These are phyloP conservation scores for Leuciscus waleckii DNA, from an alignment of 2,797 vertebrate genomes.

Conservation along the genomic window DNA sequence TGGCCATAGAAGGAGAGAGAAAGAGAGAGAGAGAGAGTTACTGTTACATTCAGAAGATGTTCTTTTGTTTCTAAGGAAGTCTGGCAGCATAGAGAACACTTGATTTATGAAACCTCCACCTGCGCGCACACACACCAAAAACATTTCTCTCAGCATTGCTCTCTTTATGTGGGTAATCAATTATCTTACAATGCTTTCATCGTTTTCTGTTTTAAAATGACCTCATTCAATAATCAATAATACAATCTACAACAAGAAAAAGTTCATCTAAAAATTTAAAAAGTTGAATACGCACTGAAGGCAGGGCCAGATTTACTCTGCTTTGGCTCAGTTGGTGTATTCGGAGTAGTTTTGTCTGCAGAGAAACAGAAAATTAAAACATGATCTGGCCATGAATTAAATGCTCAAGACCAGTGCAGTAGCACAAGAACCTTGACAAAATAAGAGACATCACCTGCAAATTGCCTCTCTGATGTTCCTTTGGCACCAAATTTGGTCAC, in stretches of 20 bases:
- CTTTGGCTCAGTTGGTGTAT: constrained; percentile 82
- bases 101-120: neutral
- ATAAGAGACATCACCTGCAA: constrained; percentile 79
- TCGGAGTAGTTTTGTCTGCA: constrained; percentile 82
- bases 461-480: constrained; percentile 90
- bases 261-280: neutral
- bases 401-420: neutral
- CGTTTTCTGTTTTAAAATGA: neutral
- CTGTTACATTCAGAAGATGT: neutral
- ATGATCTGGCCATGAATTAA: neutral
- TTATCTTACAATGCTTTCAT: neutral
- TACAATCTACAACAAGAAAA: neutral
- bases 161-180: neutral
- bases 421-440: neutral
- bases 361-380: constrained; percentile 68
- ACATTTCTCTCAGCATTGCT: neutral
- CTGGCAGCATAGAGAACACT: neutral
- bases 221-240: neutral
- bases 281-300: constrained; percentile 81
- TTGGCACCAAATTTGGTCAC: constrained; percentile 93
- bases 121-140: too few species aligned
- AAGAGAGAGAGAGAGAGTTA: constrained; percentile 21
- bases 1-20: constrained; percentile 50
- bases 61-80: neutral
- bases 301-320: constrained; percentile 83